These are phyloP conservation scores for Prorops nasuta DNA, from an alignment of 1,140 invertebrate species.

Conservation along the genomic window DNA sequence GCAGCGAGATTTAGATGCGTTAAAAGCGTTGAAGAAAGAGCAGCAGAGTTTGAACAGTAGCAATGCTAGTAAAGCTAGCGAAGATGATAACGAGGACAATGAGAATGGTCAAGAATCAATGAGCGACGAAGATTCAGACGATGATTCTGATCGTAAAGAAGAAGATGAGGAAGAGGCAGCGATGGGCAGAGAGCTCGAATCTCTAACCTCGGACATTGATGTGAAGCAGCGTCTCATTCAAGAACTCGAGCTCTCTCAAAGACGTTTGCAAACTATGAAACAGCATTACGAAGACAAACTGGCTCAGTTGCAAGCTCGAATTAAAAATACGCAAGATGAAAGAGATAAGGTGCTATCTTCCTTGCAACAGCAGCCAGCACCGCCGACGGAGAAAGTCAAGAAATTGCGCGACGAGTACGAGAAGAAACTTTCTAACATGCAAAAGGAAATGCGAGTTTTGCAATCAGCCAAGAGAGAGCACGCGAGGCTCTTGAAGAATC, in stretches of 20 bases:
- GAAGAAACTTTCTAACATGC: constrained; percentile 77
- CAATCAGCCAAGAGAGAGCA: constrained; percentile 91
- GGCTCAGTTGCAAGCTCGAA: constrained; percentile 81
- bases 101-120: constrained; percentile 61
- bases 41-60: constrained; percentile 34
- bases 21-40: constrained; percentile 48
- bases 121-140: constrained; percentile 64
- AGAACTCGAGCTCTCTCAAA: constrained; percentile 86
- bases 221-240: constrained; percentile 92
- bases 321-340: constrained; percentile 87
- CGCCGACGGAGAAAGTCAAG: constrained; percentile 75
- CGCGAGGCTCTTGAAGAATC: constrained; percentile 75
- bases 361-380: constrained; percentile 55
- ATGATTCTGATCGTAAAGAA: constrained; percentile 58
- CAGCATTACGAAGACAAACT: constrained; percentile 95
- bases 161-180: constrained; percentile 56
- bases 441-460: constrained; percentile 82
- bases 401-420: constrained; percentile 91
- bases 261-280: constrained; percentile 77
- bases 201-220: constrained; percentile 86
- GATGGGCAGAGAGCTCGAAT: constrained; percentile 71
- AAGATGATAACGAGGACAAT: constrained; percentile 44
- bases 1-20: constrained; percentile 58
- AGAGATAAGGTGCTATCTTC: constrained; percentile 87
- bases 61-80: constrained; percentile 40